These are phyloP conservation scores for Perca schrenkii DNA, from an alignment of 2,113 vertebrate genomes.

Conservation along the genomic window DNA sequence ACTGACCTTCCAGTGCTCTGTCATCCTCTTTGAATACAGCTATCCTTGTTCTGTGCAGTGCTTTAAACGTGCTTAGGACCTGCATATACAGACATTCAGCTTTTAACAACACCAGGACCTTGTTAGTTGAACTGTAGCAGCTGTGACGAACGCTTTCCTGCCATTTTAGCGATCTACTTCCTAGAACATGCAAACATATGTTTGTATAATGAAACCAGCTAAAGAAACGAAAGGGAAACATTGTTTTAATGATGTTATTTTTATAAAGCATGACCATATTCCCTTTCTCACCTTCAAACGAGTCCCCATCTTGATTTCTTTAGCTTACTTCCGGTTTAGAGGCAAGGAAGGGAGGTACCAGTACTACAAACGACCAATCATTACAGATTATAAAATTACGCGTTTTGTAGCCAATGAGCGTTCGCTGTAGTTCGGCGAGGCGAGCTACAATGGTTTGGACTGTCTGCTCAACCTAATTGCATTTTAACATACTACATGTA, in stretches of 20 bases:
- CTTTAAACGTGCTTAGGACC: constrained; percentile 82
- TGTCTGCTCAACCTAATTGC: too few species aligned
- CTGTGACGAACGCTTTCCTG: not conserved
- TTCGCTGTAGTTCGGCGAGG: not conserved
- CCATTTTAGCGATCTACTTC: not conserved
- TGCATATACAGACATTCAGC: constrained; percentile 43
- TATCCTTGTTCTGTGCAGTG: constrained; percentile 81
- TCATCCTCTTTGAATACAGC: constrained; percentile 82
- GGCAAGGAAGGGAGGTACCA: not conserved
- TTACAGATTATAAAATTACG: not conserved
- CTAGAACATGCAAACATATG: not conserved
- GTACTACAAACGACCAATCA: constrained; percentile 42
- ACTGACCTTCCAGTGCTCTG: constrained; percentile 78
- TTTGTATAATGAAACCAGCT: not conserved
- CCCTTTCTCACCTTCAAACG: constrained; percentile 80
- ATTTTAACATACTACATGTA: too few species aligned
- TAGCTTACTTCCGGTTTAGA: constrained; percentile 42
- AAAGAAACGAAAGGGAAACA: accelerated
- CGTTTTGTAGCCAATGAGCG: constrained; percentile 28
- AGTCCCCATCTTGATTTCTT: constrained; percentile 74
- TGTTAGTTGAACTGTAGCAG: not conserved
- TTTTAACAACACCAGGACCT: not conserved
- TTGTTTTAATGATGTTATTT: not conserved
- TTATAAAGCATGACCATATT: not conserved
- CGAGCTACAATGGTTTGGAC: too few species aligned